Base-by-base conservation (phyloP, 2,888 invertebrate genomes). In the Heteropelma amictum region DNA sequence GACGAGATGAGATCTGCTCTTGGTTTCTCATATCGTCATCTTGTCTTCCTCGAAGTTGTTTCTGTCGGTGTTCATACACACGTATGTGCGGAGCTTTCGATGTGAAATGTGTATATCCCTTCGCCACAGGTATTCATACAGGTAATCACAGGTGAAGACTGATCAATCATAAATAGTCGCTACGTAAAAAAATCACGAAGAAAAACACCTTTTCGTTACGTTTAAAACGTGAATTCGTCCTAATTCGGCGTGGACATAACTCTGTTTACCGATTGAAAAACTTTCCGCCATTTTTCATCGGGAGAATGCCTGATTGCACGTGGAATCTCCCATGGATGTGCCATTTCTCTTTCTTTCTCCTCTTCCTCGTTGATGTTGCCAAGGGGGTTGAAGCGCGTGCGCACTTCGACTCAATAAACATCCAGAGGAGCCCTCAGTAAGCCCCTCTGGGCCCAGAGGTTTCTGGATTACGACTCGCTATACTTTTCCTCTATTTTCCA, bases 371-470 rank as follows among this genome's bases (percentile, higher is more conserved):
- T 28, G 70, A 51, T 58, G 68, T 40, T 49, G 51, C 68, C 49
- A 58, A 60, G 71, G 67, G 63, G 56, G 42, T 54, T 53, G 58
- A 51, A 81, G 86, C 86, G 86, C 86, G 84, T 85, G 87, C 85
- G 83, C 86, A 80, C 80, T 81, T 79, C 82, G 83, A 87, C 88
- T 88, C 88, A 87, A 88, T 88, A 88, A 88, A 88, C 88, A 88
- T 88, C 85, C 84, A 83, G 82, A 85, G 84, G 83, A 86, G 84
- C 83, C 85, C 65, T 79, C 79, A 82, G 86, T 87, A 87, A 87
- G 85, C 85, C 84, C 49, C 58, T 68, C 80, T 80, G 80, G 84
- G 82, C 86, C 82, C 71, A 68, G 75, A 76, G 68, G 83, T 85
- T 85, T 86, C 86, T 87, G 87, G 87, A 88, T 88, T 87, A 88